Conservation (phyloP, 2,797 vertebrate species). For the Enteromius treurensis region DNA sequence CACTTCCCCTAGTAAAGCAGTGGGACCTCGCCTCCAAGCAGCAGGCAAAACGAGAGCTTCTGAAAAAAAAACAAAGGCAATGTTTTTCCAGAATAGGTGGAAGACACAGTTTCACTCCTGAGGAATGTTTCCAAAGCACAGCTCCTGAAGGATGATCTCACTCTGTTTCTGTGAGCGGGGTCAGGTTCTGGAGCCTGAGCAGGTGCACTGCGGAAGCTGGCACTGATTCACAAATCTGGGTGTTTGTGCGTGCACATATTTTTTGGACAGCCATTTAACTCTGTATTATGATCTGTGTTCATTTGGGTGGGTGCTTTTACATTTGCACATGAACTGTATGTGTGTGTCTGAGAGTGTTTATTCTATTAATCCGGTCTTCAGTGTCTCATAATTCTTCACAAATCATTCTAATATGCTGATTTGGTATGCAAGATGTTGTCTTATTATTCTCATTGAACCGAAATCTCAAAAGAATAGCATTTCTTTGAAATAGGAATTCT, state of each 20-base stretch:
- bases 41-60: constrained; percentile 12
- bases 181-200: constrained; percentile 41
- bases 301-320: neutral
- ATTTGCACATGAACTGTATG: neutral
- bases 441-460: neutral
- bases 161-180: constrained; percentile 28
- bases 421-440: neutral
- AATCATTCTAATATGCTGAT: neutral
- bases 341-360: neutral
- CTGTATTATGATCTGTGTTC: neutral
- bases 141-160: constrained; percentile 48
- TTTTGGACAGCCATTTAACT: neutral
- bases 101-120: constrained; percentile 51
- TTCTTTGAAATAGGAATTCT: neutral
- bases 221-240: neutral
- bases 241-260: neutral
- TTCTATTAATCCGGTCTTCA: neutral
- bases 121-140: constrained; percentile 51
- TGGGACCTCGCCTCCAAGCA: neutral
- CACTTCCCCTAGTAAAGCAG: constrained; percentile 26
- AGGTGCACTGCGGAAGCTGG: constrained; percentile 51
- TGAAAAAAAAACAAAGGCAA: neutral
- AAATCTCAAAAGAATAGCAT: neutral
- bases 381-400: neutral
- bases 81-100: constrained; percentile 39